phyloP scores from a whole-genome alignment of 2,888 invertebrate genomes.

The Raillietiella orientalis region DNA sequence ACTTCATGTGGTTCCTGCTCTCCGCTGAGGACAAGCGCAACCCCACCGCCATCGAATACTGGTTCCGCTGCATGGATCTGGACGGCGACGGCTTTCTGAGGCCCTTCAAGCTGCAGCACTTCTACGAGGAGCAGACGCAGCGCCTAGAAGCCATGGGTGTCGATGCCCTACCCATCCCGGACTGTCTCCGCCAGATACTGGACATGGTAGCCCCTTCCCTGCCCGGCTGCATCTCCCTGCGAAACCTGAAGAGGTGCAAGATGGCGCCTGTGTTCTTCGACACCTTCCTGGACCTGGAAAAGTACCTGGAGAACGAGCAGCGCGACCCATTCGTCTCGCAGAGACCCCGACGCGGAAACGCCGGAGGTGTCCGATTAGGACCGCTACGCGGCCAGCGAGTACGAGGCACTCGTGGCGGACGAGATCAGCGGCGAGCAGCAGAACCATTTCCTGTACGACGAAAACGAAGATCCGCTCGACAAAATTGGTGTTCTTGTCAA shows the following conservation, averaged over 20 bases:
- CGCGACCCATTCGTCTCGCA: constrained; percentile 52
- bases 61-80: constrained; percentile 92
- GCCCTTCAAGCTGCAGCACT: constrained; percentile 55
- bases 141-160: constrained; percentile 89
- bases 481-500: too few relatives aligned
- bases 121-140: constrained; percentile 59
- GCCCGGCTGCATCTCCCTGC: constrained; percentile 48
- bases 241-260: constrained; percentile 75
- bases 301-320: constrained; percentile 95
- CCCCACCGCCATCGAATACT: constrained; percentile 75
- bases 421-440: constrained; percentile 57
- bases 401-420: constrained; percentile 80
- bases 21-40: constrained; percentile 97
- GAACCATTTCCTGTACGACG: too few relatives aligned
- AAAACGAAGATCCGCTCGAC: too few relatives aligned
- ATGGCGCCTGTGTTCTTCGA: constrained; percentile 94
- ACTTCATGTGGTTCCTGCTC: constrained; percentile 95
- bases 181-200: constrained; percentile 75
- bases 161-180: constrained; percentile 83
- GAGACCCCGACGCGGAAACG: constrained; percentile 9
- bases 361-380: constrained; percentile 60
- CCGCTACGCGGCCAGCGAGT: constrained; percentile 88
- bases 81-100: constrained; percentile 92
- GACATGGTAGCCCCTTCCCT: constrained; percentile 76
- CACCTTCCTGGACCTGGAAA: constrained; percentile 96